A percentile compares a stretch with the other conserved stretches of the same genome.
Conservation (phyloP, 2,888 invertebrate genomes). For the Lampropteryx suffumata region DNA sequence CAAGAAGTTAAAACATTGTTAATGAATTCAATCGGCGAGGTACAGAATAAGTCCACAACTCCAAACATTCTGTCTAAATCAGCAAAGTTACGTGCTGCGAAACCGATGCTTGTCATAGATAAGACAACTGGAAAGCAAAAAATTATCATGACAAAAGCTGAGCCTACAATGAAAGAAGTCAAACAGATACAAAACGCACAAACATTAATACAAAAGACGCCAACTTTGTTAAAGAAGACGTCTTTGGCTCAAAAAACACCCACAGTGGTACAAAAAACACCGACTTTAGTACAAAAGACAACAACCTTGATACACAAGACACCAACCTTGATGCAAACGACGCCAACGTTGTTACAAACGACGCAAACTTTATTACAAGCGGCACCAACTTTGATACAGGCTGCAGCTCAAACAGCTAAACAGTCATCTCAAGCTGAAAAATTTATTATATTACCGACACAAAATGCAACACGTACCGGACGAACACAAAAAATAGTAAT, state of each 20-base stretch:
- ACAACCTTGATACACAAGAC: constrained; percentile 23
- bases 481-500: constrained; percentile 76
- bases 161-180: constrained; percentile 61
- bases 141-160: constrained; percentile 71
- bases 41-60: constrained; percentile 59
- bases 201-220: constrained; percentile 20
- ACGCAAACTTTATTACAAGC: constrained; percentile 12
- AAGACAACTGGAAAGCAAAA: constrained; percentile 76
- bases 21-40: constrained; percentile 62
- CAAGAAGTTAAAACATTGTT: constrained; percentile 67
- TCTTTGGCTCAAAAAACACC: constrained; percentile 6
- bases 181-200: constrained; percentile 41
- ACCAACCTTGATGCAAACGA: constrained; percentile 21
- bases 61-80: constrained; percentile 79
- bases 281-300: constrained; percentile 13
- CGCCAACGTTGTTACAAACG: constrained; percentile 14
- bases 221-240: constrained; percentile 12
- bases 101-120: constrained; percentile 75
- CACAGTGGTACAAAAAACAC: constrained; percentile 20
- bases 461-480: constrained; percentile 57
- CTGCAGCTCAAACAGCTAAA: constrained; percentile 57
- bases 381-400: constrained; percentile 15
- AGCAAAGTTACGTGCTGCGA: constrained; percentile 68
- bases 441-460: constrained; percentile 71
- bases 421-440: constrained; percentile 53